Evolutionary conservation across 2,797 vertebrate species (phyloP).

Genomic region (Trematomus bernacchii): DNA sequence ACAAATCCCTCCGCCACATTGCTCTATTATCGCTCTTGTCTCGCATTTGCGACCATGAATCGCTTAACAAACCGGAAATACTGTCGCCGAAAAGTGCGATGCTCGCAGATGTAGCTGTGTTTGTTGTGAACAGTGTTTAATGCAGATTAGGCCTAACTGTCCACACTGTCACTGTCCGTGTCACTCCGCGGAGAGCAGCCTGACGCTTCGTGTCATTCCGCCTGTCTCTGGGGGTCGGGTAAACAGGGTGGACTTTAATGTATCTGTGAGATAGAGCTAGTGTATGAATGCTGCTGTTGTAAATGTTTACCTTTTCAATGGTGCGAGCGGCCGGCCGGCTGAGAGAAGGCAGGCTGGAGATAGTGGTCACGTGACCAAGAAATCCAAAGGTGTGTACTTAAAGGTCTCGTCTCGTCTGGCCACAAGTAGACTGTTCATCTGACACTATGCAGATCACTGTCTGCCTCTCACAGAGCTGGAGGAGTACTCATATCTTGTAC

Average conservation of each 20-base stretch:
- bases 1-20: slow-evolving; percentile 76
- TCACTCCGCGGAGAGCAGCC: slow-evolving; percentile 33
- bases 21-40: slow-evolving; percentile 22
- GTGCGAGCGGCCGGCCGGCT: slow-evolving; percentile 62
- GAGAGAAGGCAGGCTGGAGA: slow-evolving; percentile 66
- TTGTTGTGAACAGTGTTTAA: slow-evolving; percentile 10
- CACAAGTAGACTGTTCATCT: slow-evolving; percentile 31
- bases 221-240: background rate
- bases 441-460: slow-evolving; percentile 12
- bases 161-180: slow-evolving; percentile 26
- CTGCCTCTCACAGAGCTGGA: too few relatives aligned
- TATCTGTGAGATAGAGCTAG: slow-evolving; percentile 30
- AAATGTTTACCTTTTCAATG: slow-evolving; percentile 73
- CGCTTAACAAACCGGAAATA: slow-evolving; percentile 25
- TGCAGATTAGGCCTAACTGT: slow-evolving; percentile 45
- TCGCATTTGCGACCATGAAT: slow-evolving; percentile 30
- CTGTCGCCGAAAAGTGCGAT: slow-evolving; percentile 11
- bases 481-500: too few relatives aligned
- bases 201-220: slow-evolving; percentile 45
- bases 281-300: slow-evolving; percentile 17
- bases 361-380: slow-evolving; percentile 75
- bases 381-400: slow-evolving; percentile 78
- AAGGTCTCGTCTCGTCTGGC: slow-evolving; percentile 78
- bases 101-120: slow-evolving; percentile 24
- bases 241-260: background rate